Base-by-base conservation (phyloP, 1,140 invertebrate species). In the Phymastichus coffea region DNA sequence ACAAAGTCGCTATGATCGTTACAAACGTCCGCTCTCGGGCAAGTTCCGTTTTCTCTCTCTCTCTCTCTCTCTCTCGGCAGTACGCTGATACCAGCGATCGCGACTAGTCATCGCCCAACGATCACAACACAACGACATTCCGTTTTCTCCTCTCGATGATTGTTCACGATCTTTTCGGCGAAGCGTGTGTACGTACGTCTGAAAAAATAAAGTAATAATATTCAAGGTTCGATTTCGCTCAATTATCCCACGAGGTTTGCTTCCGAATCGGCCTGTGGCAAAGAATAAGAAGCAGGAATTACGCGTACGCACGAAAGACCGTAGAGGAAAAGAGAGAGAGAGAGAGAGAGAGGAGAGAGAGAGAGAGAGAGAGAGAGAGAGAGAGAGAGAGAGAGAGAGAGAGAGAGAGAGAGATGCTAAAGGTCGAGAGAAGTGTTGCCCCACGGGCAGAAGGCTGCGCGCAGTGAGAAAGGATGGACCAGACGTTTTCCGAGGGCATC, bases 1-100 rank as follows among this genome's bases (percentile, higher is more conserved):
- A n/a, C n/a, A n/a, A n/a, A n/a, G n/a, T n/a, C 62, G 66, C 43
- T 55, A 63, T 65, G 66, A 68, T 70, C 70, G 74, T 75, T 75
- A 75, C 30, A 35, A 23, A 30, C 69, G n/a, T n/a, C 68, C 65
- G 65, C 71, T 70, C 66, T 63, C 53, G 64, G 51, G 48, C 61
- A 61, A 60, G 59, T 66, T 63, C 57, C 64, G 63, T 63, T 63
- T 56, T 57, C 35, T 57, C 57, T 43, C 44, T 40, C 52, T 65
- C n/a, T 68, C 66, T 68, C 65, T 61, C 66, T 65, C 63, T 61
- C 61, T 64, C 44, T 58, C 66, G 48, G 46, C 15, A 15, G 57
- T 54, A 43, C 38, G 40, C 52, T 44, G 54, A 54, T 48, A 37
- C 53, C 46, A 63, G 59, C 54, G 19, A 30, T 48, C 44, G 47